These are phyloP conservation scores for Drosophila basisetae DNA, from an alignment of 2,888 invertebrate species.

Conservation along the genomic window DNA sequence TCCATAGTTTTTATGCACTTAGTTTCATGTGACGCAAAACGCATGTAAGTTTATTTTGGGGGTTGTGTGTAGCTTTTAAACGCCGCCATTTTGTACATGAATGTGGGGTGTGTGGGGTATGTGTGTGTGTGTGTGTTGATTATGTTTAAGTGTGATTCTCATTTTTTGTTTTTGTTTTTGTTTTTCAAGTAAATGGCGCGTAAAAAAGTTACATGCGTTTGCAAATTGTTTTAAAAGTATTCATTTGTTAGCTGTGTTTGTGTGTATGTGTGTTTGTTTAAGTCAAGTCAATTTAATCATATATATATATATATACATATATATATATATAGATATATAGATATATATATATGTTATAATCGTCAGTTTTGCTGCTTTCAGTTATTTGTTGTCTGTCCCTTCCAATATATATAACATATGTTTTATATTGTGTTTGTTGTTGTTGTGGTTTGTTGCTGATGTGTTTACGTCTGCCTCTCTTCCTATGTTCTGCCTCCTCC, in stretches of 20 bases:
- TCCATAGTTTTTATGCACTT: constrained; percentile 53
- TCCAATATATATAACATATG: constrained; percentile 16
- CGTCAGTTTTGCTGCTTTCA: constrained; percentile 18
- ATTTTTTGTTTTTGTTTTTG: constrained; percentile 12
- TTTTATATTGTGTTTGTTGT: constrained; percentile 6
- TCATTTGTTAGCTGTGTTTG: constrained; percentile 10
- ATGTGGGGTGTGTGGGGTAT: constrained; percentile 16
- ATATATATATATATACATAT: background rate
- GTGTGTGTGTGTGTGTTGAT: constrained; percentile 39
- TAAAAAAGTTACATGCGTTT: constrained; percentile 79
- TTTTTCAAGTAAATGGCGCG: constrained; percentile 66
- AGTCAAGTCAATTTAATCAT: constrained; percentile 42
- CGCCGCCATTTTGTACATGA: constrained; percentile 64
- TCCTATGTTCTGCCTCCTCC: background rate
- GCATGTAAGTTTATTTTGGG: constrained; percentile 57
- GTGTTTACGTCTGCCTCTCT: background rate
- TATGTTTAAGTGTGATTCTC: constrained; percentile 36
- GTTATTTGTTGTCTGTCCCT: constrained; percentile 4
- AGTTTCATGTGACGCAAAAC: constrained; percentile 60
- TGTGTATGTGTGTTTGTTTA: constrained; percentile 31
- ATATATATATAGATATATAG: background rate
- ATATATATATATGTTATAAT: constrained; percentile 6
- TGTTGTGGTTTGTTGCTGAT: constrained; percentile 24
- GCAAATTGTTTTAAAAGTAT: constrained; percentile 42
- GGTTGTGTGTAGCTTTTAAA: constrained; percentile 59